A percentile compares a stretch with the other conserved stretches of the same genome.
These are phyloP conservation scores for Pelodytes ibericus DNA, from an alignment of 2,797 vertebrate genomes.

Conservation along the genomic window DNA sequence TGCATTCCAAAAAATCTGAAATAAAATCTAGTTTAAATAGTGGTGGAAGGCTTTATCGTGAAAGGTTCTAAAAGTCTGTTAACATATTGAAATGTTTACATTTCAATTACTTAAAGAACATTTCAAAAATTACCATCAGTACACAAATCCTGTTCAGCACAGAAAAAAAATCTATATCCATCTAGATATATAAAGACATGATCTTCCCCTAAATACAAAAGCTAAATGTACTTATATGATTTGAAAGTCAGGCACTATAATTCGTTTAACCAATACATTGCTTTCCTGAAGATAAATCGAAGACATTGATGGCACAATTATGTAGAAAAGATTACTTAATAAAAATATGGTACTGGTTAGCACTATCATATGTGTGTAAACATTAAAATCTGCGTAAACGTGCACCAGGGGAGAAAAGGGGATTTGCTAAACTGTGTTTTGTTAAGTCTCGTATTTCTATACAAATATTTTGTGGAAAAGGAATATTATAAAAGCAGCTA, in stretches of 20 bases:
- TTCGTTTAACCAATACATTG: conserved; percentile 26
- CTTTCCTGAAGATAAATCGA: conserved; percentile 6
- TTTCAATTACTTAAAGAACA: conserved; percentile 75
- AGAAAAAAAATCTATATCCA: conserved; percentile 68
- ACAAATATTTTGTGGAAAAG: not conserved
- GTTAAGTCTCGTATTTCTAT: not conserved
- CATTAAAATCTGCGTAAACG: not conserved
- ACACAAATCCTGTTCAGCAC: conserved; percentile 60
- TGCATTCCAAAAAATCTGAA: conserved; percentile 64
- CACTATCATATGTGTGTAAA: conserved; percentile 22
- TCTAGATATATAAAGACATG: conserved; percentile 56
- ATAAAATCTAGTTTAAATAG: conserved; percentile 67
- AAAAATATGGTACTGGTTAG: not conserved
- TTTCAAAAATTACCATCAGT: conserved; percentile 63
- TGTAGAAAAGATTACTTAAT: conserved; percentile 8
- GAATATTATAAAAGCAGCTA: no score
- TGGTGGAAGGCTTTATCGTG: conserved; percentile 69
- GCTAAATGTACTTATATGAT: conserved; percentile 15
- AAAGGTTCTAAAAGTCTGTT: conserved; percentile 72
- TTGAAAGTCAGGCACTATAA: conserved; percentile 14
- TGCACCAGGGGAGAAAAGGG: not conserved
- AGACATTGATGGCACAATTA: conserved; percentile 12
- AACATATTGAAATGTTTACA: conserved; percentile 77
- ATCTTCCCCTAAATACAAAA: conserved; percentile 20
- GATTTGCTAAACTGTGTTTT: not conserved